Evolutionary conservation across 2,888 invertebrate species (phyloP).

Genomic region (Agrochola lychnidis): DNA sequence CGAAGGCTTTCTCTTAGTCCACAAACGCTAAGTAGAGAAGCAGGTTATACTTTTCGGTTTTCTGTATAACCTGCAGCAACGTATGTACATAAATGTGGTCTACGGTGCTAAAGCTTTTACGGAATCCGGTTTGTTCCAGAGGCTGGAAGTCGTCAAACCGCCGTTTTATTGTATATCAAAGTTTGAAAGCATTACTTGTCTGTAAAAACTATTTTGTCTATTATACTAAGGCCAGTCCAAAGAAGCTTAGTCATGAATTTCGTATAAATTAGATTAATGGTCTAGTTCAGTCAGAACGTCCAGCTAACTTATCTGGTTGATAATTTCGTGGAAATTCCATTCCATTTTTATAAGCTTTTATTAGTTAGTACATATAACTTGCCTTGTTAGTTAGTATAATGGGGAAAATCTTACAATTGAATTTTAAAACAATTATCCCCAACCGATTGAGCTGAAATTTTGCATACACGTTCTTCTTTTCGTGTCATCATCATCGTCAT

Average conservation of each 20-base stretch:
- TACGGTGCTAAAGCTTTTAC: no score
- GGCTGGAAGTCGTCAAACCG: neutral
- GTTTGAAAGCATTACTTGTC: no score
- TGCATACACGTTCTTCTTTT: no score
- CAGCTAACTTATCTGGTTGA: neutral
- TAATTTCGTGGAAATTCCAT: neutral
- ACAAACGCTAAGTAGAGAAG: neutral
- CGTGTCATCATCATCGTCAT: no score
- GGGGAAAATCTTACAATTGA: no score
- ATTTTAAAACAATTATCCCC: no score
- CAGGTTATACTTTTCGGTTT: neutral
- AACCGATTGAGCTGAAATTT: no score
- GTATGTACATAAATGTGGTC: neutral
- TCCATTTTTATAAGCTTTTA: no score
- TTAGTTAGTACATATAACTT: no score
- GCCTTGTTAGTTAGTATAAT: no score
- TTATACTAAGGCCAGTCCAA: neutral
- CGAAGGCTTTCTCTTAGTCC: neutral
- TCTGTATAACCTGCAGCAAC: neutral
- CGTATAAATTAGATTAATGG: conserved; percentile 22
- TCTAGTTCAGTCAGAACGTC: neutral
- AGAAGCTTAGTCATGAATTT: conserved; percentile 16
- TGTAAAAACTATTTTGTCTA: neutral
- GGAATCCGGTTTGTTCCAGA: neutral
- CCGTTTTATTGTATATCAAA: no score